Evolutionary conservation across 2,113 vertebrate genomes (phyloP).

Genomic region (Zosterops japonicus): DNA sequence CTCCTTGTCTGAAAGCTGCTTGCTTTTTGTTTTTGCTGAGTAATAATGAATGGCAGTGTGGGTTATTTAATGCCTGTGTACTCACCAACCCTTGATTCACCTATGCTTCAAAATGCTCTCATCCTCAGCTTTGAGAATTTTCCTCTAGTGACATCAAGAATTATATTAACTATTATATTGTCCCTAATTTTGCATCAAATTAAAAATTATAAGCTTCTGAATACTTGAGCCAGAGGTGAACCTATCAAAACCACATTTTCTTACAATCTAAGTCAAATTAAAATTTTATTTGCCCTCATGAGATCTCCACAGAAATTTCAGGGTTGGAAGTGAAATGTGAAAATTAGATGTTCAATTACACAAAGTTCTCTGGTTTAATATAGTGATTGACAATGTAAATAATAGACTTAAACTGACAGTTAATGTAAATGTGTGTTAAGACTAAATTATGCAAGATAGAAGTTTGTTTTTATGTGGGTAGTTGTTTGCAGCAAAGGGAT

Average conservation of each 20-base stretch:
- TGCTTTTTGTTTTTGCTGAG: neutral
- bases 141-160: neutral
- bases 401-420: neutral
- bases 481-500: neutral
- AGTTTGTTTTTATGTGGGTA: neutral
- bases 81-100: neutral
- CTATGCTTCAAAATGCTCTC: neutral
- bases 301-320: neutral
- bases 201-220: neutral
- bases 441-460: neutral
- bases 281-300: neutral
- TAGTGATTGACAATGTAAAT: neutral
- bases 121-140: neutral
- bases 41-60: neutral
- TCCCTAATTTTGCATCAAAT: neutral
- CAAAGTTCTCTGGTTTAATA: neutral
- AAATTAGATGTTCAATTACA: neutral
- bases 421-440: neutral
- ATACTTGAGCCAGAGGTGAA: neutral
- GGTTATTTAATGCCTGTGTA: neutral
- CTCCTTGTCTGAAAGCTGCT: neutral
- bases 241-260: neutral
- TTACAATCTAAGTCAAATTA: neutral
- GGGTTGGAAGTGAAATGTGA: neutral
- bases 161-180: neutral